A percentile compares a stretch with the other conserved stretches of the same genome.
These are phyloP conservation scores for Ctenochaetus hawaiiensis DNA, from an alignment of 2,797 vertebrate genomes.

Conservation along the genomic window DNA sequence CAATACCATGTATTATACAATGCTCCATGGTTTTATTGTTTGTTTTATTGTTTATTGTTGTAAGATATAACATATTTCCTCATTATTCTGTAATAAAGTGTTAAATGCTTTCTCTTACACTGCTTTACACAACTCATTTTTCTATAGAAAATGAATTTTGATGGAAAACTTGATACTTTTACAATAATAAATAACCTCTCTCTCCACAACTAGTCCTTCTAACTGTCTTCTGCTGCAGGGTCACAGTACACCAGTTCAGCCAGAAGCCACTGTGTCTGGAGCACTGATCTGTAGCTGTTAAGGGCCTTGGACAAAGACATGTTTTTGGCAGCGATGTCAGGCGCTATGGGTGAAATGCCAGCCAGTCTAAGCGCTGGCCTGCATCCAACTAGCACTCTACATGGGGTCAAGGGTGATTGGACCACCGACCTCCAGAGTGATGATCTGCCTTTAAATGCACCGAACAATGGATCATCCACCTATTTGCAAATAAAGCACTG, in stretches of 20 bases:
- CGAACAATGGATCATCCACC: constrained; percentile 45
- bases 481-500: constrained; percentile 42
- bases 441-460: constrained; percentile 45
- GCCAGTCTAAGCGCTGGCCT: constrained; percentile 61
- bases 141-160: background rate
- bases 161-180: background rate
- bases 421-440: constrained; percentile 61
- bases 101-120: background rate
- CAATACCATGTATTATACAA: too few relatives aligned
- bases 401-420: constrained; percentile 62
- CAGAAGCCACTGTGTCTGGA: constrained; percentile 65
- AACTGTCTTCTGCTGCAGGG: constrained; percentile 27
- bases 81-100: background rate
- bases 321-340: constrained; percentile 60
- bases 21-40: too few relatives aligned
- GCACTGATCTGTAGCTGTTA: constrained; percentile 72
- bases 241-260: constrained; percentile 62
- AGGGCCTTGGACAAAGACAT: constrained; percentile 53
- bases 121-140: background rate
- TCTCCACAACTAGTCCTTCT: too few relatives aligned
- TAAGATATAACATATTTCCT: background rate
- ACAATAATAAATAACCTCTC: background rate
- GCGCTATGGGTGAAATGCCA: constrained; percentile 65
- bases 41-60: too few relatives aligned
- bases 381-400: constrained; percentile 58